Conservation (phyloP, 2,797 vertebrate species). For the Acanthurus tractus region DNA sequence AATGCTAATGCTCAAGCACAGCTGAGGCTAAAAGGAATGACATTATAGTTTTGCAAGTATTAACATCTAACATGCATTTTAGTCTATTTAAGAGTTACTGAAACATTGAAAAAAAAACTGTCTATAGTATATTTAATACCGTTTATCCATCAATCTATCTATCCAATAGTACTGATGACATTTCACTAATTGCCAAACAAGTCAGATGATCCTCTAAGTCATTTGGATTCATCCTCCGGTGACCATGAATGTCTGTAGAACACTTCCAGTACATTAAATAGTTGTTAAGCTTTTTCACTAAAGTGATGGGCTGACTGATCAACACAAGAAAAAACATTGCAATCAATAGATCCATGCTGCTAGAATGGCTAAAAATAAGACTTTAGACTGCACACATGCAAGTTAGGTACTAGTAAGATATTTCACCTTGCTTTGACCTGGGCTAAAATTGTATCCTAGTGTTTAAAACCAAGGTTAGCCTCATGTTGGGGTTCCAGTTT, state of each 20-base stretch:
- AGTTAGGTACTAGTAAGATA: neutral
- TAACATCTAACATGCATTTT: neutral
- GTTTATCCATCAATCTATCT: too few relatives aligned
- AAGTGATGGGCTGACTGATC: too few relatives aligned
- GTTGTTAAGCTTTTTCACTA: neutral
- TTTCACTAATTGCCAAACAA: too few relatives aligned
- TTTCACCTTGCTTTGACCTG: slow-evolving; percentile 17
- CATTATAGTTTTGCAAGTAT: neutral
- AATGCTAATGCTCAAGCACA: neutral
- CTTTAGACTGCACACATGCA: neutral
- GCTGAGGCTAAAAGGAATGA: neutral
- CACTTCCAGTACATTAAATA: neutral
- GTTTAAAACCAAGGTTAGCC: slow-evolving; percentile 11
- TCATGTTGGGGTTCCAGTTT: slow-evolving; percentile 1
- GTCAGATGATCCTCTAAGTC: neutral
- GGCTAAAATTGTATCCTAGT: slow-evolving; percentile 7
- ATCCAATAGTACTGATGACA: too few relatives aligned
- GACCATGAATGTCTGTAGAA: neutral
- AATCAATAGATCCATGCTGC: neutral
- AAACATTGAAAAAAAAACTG: too few relatives aligned
- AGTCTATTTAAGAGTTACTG: neutral
- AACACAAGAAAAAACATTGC: neutral
- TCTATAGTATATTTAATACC: too few relatives aligned
- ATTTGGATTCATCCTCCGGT: neutral
- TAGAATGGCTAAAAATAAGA: neutral